Percentiles rank a stretch among this genome's conserved stretches.
Evolutionary conservation across 1,140 invertebrate species (phyloP).

Genomic region (Drosophila rhopaloa): DNA sequence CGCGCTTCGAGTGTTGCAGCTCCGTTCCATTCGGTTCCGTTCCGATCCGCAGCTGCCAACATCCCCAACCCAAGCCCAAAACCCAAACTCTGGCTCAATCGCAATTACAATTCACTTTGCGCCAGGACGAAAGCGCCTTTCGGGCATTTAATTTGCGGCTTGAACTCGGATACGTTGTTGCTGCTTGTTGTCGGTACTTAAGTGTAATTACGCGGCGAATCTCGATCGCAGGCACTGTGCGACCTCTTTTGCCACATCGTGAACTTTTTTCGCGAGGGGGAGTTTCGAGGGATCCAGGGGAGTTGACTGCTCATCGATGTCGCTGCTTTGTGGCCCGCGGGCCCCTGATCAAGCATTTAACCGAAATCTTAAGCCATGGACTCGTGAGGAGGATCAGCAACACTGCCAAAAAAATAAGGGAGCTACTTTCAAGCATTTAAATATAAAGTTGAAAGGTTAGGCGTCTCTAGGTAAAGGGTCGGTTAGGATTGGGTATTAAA

Average conservation of each 20-base stretch:
- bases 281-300: constrained; percentile 14
- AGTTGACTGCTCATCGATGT: constrained; percentile 40
- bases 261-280: constrained; percentile 50
- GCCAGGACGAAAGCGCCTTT: constrained; percentile 72
- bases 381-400: constrained; percentile 17
- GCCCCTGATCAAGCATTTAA: constrained; percentile 31
- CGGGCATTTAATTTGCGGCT: constrained; percentile 75
- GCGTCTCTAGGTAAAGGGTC: too few relatives aligned
- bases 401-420: constrained; percentile 11
- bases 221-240: constrained; percentile 48
- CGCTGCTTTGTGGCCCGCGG: constrained; percentile 17
- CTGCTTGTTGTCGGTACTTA: constrained; percentile 73
- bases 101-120: constrained; percentile 83
- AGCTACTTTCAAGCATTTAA: not conserved
- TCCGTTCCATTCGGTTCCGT: constrained; percentile 39
- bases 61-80: constrained; percentile 16
- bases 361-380: constrained; percentile 40
- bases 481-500: too few relatives aligned
- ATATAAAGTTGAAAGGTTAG: not conserved
- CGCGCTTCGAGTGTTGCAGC: constrained; percentile 77
- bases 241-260: constrained; percentile 75
- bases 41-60: constrained; percentile 63
- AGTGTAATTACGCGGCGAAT: constrained; percentile 72
- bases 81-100: constrained; percentile 31
- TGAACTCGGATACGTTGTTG: constrained; percentile 36